Base-by-base conservation (phyloP, 2,113 vertebrate genomes). In the Cricetomys ansorgei region DNA sequence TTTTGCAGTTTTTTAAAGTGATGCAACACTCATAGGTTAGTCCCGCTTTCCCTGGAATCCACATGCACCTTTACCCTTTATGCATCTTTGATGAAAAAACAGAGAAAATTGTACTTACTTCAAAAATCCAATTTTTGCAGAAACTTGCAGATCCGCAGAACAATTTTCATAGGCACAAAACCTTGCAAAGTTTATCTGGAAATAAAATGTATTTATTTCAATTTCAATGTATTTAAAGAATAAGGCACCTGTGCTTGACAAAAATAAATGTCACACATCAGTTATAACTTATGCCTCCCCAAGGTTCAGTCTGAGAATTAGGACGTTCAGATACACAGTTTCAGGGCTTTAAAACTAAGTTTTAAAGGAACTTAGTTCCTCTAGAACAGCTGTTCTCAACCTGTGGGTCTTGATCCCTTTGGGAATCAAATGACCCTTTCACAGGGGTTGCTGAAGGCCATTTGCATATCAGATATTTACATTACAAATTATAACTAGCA, bases 81-180 rank as follows among this genome's bases (percentile, higher is more conserved):
- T 29, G 7, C 5, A 12, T 70, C 62, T 40, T 65, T 92, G n/a
- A 88, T 50, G 21, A 94, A 27, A 27, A 59, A 94, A 40, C 6
- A 92, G 16, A 93, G 3, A 43, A 45, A 75, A 64, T 4, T 73
- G 50, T n/a, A 99, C 99, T 99, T 99, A 99, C 99, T 99, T 98
- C 70, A 98, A 99, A 97, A 99, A 98, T 94, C 97, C 98, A 81
- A 99, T 97, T 96, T 98, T 98, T 93, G 99, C 99, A 96, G 99
- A 99, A 94, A 99, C 98, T 92, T 99, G 99, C 97, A 99, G 98
- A 98, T 99, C 99, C 80, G 99, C 99, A 0, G 99, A 99, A 97
- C 99, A 99, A 97, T 99, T 99, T 97, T 98, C 97, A 96, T 98
- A 98, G 73, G 97, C 98, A 97, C 99, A 99, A 98, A 99, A 98